phyloP scores from a whole-genome alignment of 1,140 invertebrate genomes.

The Rhizoglyphus robini region DNA sequence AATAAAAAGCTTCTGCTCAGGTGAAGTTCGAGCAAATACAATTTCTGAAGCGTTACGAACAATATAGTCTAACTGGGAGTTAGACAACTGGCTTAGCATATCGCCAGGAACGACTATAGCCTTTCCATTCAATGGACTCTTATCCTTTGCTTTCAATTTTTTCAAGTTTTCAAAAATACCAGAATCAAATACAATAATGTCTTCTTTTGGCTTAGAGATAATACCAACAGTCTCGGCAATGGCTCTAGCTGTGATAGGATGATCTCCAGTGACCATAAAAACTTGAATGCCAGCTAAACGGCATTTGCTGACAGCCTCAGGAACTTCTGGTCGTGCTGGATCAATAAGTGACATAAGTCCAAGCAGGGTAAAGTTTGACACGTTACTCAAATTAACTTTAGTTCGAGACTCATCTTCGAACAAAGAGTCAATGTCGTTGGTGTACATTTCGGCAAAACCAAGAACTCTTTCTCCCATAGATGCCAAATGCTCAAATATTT shows the following conservation, averaged over 20 bases:
- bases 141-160: conserved; percentile 45
- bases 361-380: conserved; percentile 64
- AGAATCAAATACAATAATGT: conserved; percentile 81
- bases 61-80: conserved; percentile 43
- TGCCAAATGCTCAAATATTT: conserved; percentile 45
- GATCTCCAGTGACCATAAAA: conserved; percentile 65
- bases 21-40: conserved; percentile 94
- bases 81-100: conserved; percentile 48
- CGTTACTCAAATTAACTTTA: conserved; percentile 29
- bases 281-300: conserved; percentile 94
- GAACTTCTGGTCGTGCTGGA: conserved; percentile 83
- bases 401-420: conserved; percentile 27
- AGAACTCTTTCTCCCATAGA: conserved; percentile 46
- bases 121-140: conserved; percentile 69
- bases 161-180: conserved; percentile 58
- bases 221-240: conserved; percentile 99
- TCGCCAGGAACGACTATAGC: conserved; percentile 60
- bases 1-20: conserved; percentile 97
- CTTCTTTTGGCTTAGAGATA: conserved; percentile 68
- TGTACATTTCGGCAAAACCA: conserved; percentile 33
- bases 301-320: conserved; percentile 93
- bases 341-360: conserved; percentile 99
- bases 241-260: conserved; percentile 98
- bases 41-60: conserved; percentile 52
- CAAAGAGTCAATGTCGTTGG: conserved; percentile 34